Conservation (phyloP, 2,113 vertebrate species). For the Puntigrus tetrazona region DNA sequence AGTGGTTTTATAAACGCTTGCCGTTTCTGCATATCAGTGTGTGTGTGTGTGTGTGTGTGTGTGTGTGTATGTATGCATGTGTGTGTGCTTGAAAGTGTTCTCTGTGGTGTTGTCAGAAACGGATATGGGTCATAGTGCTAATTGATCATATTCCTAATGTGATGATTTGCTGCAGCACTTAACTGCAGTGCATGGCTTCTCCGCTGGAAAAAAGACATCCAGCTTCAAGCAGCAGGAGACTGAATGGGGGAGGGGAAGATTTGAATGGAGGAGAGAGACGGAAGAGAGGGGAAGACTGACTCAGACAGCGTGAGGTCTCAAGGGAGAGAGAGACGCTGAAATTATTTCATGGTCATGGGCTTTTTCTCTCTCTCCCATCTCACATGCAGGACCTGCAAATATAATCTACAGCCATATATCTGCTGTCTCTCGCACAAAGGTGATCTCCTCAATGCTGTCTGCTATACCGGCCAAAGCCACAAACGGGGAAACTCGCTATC, state of each 20-base stretch:
- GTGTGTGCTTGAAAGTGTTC: slow-evolving; percentile 22
- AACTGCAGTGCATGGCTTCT: slow-evolving; percentile 68
- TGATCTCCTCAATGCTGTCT: slow-evolving; percentile 65
- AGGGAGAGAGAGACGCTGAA: slow-evolving; percentile 74
- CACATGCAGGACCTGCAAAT: slow-evolving; percentile 71
- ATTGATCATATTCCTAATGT: slow-evolving; percentile 79
- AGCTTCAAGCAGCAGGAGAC: slow-evolving; percentile 69
- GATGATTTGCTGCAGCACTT: slow-evolving; percentile 79
- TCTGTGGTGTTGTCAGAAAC: slow-evolving; percentile 57
- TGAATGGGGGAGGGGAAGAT: slow-evolving; percentile 43
- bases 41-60: slow-evolving; percentile 20
- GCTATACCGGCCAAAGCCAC: slow-evolving; percentile 53
- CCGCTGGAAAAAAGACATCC: slow-evolving; percentile 71
- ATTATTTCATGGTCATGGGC: slow-evolving; percentile 79
- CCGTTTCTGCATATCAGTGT: neutral
- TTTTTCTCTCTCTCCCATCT: slow-evolving; percentile 55
- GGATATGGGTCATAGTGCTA: slow-evolving; percentile 71
- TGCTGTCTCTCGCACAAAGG: slow-evolving; percentile 74
- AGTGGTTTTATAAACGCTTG: neutral
- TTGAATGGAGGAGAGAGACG: slow-evolving; percentile 50
- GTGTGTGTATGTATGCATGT: slow-evolving; percentile 25
- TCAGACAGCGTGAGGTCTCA: slow-evolving; percentile 78
- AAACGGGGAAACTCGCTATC: slow-evolving; percentile 45
- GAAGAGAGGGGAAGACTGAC: slow-evolving; percentile 56
- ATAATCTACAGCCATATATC: slow-evolving; percentile 74